phyloP scores from a whole-genome alignment of 2,113 vertebrate genomes.

The Lasiurus borealis region DNA sequence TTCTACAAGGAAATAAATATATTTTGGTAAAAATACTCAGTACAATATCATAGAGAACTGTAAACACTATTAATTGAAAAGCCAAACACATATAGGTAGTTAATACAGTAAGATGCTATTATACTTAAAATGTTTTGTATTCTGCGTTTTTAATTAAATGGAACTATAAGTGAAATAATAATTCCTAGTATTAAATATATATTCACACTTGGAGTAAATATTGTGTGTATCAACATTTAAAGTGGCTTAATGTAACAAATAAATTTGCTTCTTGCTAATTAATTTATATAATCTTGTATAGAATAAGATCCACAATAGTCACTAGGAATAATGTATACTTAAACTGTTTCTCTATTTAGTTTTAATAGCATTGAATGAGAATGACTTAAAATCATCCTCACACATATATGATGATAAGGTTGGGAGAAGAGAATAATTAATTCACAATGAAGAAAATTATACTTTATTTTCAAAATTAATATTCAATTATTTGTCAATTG shows the following conservation, averaged over 20 bases:
- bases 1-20: neutral
- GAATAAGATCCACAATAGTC: neutral
- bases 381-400: neutral
- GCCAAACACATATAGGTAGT: neutral
- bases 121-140: neutral
- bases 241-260: neutral
- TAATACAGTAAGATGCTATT: neutral
- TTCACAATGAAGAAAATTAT: neutral
- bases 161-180: neutral
- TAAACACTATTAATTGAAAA: neutral
- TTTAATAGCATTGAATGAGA: neutral
- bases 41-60: neutral
- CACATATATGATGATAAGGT: neutral
- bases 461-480: conserved; percentile 9
- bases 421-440: neutral
- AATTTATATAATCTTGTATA: neutral
- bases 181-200: neutral
- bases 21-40: neutral
- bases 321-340: neutral
- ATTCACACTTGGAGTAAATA: neutral
- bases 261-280: neutral
- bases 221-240: neutral
- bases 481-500: neutral
- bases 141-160: neutral
- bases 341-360: neutral